Conservation (phyloP, 2,888 invertebrate species). For the Hydraecia micacea region DNA sequence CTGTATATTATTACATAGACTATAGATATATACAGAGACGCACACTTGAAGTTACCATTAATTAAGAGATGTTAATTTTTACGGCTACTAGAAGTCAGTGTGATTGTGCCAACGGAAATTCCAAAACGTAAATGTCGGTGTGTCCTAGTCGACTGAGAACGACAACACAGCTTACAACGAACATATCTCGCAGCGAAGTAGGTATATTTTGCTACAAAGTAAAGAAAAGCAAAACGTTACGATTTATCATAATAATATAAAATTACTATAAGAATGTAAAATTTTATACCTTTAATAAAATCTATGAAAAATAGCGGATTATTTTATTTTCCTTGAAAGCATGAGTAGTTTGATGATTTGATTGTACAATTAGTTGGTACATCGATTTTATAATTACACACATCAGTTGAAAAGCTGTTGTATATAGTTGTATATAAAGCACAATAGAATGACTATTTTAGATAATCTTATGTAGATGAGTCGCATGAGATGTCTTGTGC, state of each 20-base stretch:
- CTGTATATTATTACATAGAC: slow-evolving; percentile 79
- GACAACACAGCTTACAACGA: slow-evolving; percentile 68
- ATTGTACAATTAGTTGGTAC: slow-evolving; percentile 38
- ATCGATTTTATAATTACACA: slow-evolving; percentile 22
- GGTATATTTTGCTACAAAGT: slow-evolving; percentile 63
- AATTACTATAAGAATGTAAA: slow-evolving; percentile 79
- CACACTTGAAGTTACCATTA: slow-evolving; percentile 74
- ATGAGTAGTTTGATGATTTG: slow-evolving; percentile 53
- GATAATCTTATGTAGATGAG: slow-evolving; percentile 64
- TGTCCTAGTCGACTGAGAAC: slow-evolving; percentile 75
- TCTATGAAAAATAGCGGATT: slow-evolving; percentile 75
- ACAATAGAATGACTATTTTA: slow-evolving; percentile 68
- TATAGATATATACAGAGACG: slow-evolving; percentile 73
- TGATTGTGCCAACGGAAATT: slow-evolving; percentile 73
- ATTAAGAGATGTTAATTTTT: slow-evolving; percentile 67
- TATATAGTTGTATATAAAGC: slow-evolving; percentile 62
- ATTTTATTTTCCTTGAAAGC: slow-evolving; percentile 72
- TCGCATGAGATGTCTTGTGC: slow-evolving; percentile 51
- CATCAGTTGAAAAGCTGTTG: slow-evolving; percentile 47
- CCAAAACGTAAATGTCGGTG: slow-evolving; percentile 62
- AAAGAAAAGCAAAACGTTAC: slow-evolving; percentile 69
- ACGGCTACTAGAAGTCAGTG: slow-evolving; percentile 60
- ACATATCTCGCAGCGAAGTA: slow-evolving; percentile 66
- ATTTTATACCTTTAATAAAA: slow-evolving; percentile 89
- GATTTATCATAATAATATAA: slow-evolving; percentile 79